Percentiles rank a stretch among this genome's conserved stretches.
These are phyloP conservation scores for Coregonus ussuriensis DNA, from an alignment of 2,797 vertebrate species.

Conservation along the genomic window DNA sequence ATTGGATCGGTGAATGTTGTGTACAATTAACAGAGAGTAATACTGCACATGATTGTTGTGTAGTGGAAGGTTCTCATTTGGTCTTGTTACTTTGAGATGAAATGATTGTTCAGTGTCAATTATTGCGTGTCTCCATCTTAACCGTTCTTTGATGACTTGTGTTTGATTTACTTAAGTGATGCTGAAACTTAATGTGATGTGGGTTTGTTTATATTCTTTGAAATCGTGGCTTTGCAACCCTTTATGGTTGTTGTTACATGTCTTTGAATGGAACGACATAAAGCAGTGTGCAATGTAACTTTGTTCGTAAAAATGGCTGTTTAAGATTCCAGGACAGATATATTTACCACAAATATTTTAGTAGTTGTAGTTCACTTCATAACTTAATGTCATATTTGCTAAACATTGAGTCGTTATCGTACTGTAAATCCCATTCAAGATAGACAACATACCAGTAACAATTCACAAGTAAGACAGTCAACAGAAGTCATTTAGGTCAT, in stretches of 20 bases:
- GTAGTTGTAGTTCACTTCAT: too few species aligned
- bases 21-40: slow-evolving; percentile 59
- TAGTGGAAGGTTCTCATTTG: neutral
- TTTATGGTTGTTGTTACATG: slow-evolving; percentile 63
- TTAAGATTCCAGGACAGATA: too few species aligned
- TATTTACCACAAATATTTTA: too few species aligned
- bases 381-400: too few species aligned
- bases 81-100: neutral
- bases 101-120: slow-evolving; percentile 22
- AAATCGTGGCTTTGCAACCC: slow-evolving; percentile 65
- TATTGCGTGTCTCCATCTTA: slow-evolving; percentile 52
- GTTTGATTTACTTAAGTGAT: slow-evolving; percentile 75
- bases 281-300: slow-evolving; percentile 43
- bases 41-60: slow-evolving; percentile 26
- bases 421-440: neutral
- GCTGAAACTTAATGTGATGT: slow-evolving; percentile 72
- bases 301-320: neutral
- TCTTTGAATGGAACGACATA: slow-evolving; percentile 67
- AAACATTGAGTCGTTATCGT: neutral
- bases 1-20: slow-evolving; percentile 58
- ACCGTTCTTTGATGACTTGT: slow-evolving; percentile 69
- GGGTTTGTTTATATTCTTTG: slow-evolving; percentile 76
- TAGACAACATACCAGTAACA: neutral
- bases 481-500: neutral
- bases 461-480: neutral